Percentiles rank a stretch among this genome's conserved stretches.
Conservation (phyloP, 2,888 invertebrate species). For the Macrostomum cliftonense region DNA sequence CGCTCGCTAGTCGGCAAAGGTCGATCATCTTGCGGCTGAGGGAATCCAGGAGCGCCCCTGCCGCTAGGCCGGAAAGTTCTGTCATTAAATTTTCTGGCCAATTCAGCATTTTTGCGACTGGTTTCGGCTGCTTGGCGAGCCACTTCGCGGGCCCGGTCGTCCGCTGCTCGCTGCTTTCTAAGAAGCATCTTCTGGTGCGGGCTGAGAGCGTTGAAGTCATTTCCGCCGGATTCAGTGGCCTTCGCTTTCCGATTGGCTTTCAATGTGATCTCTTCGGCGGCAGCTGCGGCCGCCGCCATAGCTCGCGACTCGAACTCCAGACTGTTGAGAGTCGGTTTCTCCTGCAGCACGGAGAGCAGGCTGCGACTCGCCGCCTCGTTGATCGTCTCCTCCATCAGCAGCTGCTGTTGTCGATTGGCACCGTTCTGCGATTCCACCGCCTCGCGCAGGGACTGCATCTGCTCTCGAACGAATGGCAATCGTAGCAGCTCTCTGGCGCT, state of each 20-base stretch:
- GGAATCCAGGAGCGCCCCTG: no score
- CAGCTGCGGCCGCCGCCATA: background rate
- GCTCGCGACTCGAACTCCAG: background rate
- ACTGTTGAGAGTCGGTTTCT: background rate
- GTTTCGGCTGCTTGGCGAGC: background rate
- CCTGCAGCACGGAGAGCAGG: background rate
- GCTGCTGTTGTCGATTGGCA: slow-evolving; percentile 8
- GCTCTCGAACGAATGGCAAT: background rate
- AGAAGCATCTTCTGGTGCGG: slow-evolving; percentile 31
- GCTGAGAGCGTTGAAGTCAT: slow-evolving; percentile 1
- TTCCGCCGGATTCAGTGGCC: background rate
- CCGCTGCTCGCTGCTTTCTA: slow-evolving; percentile 28
- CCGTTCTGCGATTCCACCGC: slow-evolving; percentile 22
- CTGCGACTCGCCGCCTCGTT: background rate
- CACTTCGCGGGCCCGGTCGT: slow-evolving; percentile 19
- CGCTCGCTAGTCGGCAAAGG: no score
- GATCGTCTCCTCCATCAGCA: background rate
- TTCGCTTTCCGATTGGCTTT: background rate
- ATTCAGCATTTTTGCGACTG: no score
- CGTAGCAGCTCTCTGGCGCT: background rate
- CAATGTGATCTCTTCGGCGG: background rate
- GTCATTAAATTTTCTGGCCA: no score
- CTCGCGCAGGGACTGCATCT: slow-evolving; percentile 9
- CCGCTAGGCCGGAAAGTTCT: no score
- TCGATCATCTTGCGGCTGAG: no score